phyloP scores from a whole-genome alignment of 2,888 invertebrate genomes.

The Zootermopsis nevadensis region DNA sequence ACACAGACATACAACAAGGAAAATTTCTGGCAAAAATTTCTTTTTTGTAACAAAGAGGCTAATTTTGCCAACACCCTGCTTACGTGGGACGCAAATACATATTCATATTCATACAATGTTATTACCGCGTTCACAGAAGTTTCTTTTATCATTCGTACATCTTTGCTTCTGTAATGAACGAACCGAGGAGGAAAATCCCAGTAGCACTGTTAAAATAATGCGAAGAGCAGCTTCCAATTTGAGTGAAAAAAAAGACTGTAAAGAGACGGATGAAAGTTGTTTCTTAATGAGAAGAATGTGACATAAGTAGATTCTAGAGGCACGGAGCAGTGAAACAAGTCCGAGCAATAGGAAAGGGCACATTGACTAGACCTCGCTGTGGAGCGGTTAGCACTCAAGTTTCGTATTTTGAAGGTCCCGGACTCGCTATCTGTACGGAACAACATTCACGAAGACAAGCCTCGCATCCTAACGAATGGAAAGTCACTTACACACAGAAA shows the following conservation, averaged over 20 bases:
- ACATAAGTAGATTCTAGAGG: constrained; percentile 36
- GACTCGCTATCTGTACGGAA: neutral
- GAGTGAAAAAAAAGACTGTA: neutral
- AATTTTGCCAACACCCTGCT: constrained; percentile 7
- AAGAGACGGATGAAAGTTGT: constrained; percentile 22
- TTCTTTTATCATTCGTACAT: constrained; percentile 25
- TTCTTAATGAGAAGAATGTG: constrained; percentile 36
- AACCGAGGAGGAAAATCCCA: constrained; percentile 17
- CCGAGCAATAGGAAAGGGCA: constrained; percentile 12
- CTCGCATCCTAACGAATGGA: constrained; percentile 39
- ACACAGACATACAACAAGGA: neutral
- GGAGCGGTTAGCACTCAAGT: no score
- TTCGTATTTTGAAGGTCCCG: no score
- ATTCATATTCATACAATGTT: constrained; percentile 33
- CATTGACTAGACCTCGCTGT: no score
- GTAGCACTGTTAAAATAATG: constrained; percentile 10
- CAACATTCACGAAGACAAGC: constrained; percentile 34
- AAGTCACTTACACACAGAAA: constrained; percentile 30
- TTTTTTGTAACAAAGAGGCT: neutral
- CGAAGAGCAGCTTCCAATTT: constrained; percentile 6
- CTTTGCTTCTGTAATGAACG: constrained; percentile 22
- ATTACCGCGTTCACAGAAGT: constrained; percentile 33
- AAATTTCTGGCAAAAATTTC: neutral
- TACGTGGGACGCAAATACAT: constrained; percentile 5
- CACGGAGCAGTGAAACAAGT: neutral